Conservation (phyloP, 2,888 invertebrate species). For the Drosophila macrothrix region DNA sequence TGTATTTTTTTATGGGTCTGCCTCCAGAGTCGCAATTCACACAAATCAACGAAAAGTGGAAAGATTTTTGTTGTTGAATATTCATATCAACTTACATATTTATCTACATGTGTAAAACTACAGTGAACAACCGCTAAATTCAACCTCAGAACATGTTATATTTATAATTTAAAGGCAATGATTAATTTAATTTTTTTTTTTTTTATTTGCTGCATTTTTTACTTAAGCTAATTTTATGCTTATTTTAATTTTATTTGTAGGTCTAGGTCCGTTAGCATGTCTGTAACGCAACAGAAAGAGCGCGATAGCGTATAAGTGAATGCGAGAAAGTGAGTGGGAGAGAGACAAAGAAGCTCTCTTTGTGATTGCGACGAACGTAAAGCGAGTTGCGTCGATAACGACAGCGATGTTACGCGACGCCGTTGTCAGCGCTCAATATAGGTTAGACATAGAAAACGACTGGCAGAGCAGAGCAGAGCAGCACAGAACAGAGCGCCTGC, state of each 20-base stretch:
- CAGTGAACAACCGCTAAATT: background rate
- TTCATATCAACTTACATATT: conserved; percentile 6
- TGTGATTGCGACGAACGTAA: conserved; percentile 14
- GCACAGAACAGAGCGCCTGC: conserved; percentile 22
- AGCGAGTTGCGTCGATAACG: conserved; percentile 29
- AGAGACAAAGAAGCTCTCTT: conserved; percentile 21
- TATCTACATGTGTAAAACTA: conserved; percentile 4
- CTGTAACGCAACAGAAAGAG: conserved; percentile 8
- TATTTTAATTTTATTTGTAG: conserved; percentile 46
- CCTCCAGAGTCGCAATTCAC: conserved; percentile 25
- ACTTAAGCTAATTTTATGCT: background rate
- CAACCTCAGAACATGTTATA: background rate
- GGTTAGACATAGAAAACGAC: conserved; percentile 60
- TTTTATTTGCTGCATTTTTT: background rate
- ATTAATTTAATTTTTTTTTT: background rate
- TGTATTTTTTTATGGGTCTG: conserved; percentile 38
- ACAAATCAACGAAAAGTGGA: conserved; percentile 40
- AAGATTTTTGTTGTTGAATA: conserved; percentile 35
- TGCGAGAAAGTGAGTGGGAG: conserved; percentile 15
- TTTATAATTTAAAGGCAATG: background rate
- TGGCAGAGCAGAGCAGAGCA: conserved; percentile 1
- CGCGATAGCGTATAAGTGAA: conserved; percentile 7
- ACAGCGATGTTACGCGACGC: conserved; percentile 1
- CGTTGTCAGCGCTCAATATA: conserved; percentile 46
- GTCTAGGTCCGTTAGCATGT: conserved; percentile 68